phyloP scores from a whole-genome alignment of 2,113 vertebrate genomes.

The Isichthys henryi region DNA sequence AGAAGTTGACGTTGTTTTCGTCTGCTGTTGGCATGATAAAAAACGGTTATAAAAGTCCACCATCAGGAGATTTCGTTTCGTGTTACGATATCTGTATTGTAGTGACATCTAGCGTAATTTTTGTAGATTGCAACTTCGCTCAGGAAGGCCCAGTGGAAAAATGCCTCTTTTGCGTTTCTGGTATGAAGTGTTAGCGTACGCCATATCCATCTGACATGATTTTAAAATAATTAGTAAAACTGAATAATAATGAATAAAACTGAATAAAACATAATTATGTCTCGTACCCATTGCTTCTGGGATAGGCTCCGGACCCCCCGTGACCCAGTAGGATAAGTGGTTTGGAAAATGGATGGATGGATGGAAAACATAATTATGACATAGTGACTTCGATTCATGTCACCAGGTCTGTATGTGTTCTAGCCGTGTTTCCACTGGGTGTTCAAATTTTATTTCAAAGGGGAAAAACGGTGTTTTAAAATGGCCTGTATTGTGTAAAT shows the following conservation, averaged over 20 bases:
- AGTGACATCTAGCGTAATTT: neutral
- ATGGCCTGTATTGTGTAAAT: neutral
- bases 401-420: neutral
- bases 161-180: neutral
- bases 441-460: neutral
- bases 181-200: neutral
- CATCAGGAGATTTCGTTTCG: neutral
- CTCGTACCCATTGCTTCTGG: too few species aligned
- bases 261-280: neutral
- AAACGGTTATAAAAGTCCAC: neutral
- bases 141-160: neutral
- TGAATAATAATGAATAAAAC: neutral
- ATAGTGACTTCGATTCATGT: neutral
- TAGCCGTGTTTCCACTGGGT: neutral
- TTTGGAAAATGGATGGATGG: too few species aligned
- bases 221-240: too few species aligned
- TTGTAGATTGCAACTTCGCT: neutral
- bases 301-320: too few species aligned
- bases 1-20: neutral
- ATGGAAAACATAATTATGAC: neutral
- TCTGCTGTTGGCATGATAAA: neutral
- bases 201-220: neutral
- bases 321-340: too few species aligned
- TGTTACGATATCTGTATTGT: neutral
- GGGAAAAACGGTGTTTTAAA: neutral